Percentiles rank a stretch among this genome's conserved stretches.
phyloP scores from a whole-genome alignment of 2,113 vertebrate species.

The Peromyscus leucopus region DNA sequence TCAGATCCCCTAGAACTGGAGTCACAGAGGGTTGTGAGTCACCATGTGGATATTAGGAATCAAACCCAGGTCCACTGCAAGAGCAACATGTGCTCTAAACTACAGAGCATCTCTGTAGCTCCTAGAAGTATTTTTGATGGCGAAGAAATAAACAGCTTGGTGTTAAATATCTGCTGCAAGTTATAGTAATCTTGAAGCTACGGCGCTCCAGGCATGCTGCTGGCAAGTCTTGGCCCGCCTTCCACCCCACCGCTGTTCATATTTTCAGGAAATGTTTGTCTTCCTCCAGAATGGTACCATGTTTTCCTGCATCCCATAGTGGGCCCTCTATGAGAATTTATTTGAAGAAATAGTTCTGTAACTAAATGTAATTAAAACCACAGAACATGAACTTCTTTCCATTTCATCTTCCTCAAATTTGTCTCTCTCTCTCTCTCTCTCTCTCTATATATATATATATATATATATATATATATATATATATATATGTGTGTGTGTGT shows the following conservation, averaged over 20 bases:
- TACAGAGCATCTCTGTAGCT: not conserved
- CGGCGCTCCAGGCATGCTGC: not conserved
- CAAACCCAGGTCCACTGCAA: not conserved
- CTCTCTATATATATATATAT: no score
- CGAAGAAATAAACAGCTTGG: not conserved
- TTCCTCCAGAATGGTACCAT: not conserved
- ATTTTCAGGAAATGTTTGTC: not conserved
- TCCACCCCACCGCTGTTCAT: no score
- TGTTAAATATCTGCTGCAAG: not conserved
- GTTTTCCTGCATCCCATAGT: not conserved
- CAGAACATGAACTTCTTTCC: not conserved
- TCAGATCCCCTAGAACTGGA: not conserved
- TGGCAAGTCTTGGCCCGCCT: not conserved
- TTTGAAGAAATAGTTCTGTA: not conserved
- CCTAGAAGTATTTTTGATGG: not conserved
- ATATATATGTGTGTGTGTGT: no score
- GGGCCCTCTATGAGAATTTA: not conserved
- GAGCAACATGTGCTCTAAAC: no score
- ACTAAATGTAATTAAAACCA: conserved; percentile 24
- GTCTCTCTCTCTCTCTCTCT: not conserved
- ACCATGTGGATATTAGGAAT: not conserved
- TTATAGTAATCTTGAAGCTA: not conserved
- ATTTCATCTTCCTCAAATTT: conserved; percentile 31
- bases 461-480: no score
- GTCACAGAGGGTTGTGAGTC: not conserved